phyloP scores from a whole-genome alignment of 2,888 invertebrate species.

The Germaria angustata region DNA sequence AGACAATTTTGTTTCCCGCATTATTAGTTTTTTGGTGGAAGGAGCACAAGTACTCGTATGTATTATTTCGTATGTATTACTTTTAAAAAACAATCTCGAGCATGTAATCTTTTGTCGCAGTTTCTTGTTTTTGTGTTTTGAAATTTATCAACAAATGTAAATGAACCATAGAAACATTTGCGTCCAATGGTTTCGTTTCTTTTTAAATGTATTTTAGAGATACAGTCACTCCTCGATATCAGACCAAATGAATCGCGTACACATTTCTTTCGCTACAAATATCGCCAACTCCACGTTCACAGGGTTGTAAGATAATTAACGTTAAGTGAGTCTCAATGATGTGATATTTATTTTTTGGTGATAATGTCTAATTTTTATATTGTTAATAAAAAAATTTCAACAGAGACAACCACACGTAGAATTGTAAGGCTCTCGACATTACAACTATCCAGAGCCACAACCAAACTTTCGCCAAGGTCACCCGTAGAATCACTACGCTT shows the following conservation, averaged over 20 bases:
- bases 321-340: constrained; percentile 27
- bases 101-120: neutral
- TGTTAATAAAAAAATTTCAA: no score
- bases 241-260: neutral
- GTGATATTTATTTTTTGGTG: constrained; percentile 27
- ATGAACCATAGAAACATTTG: constrained; percentile 15
- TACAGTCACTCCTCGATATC: neutral
- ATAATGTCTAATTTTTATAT: no score
- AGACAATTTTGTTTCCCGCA: no score
- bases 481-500: no score
- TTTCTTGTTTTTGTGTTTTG: neutral
- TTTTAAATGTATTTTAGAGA: neutral
- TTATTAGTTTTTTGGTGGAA: no score
- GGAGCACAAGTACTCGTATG: no score
- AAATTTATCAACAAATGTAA: constrained; percentile 34
- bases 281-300: neutral
- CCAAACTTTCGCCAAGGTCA: no score
- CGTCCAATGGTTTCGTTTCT: neutral
- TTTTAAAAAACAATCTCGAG: constrained; percentile 17
- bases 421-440: no score
- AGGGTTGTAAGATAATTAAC: neutral
- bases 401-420: no score
- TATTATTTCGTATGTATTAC: no score
- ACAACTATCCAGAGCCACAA: no score
- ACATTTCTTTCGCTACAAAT: neutral